Evolutionary conservation across 2,888 invertebrate genomes (phyloP).

Genomic region (Diarsia brunnea): DNA sequence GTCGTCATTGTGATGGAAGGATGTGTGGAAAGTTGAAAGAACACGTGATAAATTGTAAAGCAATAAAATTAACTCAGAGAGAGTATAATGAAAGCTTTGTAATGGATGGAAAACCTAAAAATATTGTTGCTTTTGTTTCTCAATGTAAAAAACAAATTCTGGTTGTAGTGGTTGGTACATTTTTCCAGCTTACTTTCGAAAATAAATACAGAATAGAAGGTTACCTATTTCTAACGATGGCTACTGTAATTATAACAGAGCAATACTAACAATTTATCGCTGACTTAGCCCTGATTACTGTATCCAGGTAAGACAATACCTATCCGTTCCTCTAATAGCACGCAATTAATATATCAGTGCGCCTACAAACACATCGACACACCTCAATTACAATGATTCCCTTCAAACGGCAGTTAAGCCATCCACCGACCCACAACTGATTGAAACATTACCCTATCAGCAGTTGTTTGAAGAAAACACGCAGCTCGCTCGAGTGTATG

Average conservation of each 20-base stretch:
- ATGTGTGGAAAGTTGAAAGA: neutral
- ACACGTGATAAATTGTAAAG: neutral
- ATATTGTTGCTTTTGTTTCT: neutral
- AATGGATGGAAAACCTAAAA: neutral
- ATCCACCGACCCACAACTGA: constrained; percentile 24
- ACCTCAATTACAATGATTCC: constrained; percentile 19
- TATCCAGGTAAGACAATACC: constrained; percentile 1
- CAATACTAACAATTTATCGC: neutral
- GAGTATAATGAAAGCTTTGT: neutral
- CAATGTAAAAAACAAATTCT: too few relatives aligned
- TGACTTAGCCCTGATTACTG: neutral
- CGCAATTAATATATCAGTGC: neutral
- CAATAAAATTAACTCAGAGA: neutral
- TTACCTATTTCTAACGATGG: too few relatives aligned
- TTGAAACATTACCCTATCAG: constrained; percentile 54
- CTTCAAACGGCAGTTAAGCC: constrained; percentile 26
- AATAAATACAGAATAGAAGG: too few relatives aligned
- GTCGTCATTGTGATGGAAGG: neutral
- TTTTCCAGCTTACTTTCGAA: too few relatives aligned
- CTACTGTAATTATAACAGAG: too few relatives aligned
- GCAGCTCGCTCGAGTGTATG: constrained; percentile 40
- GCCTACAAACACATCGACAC: neutral
- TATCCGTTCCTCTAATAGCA: neutral
- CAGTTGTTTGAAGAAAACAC: constrained; percentile 41
- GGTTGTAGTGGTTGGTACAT: too few relatives aligned